Base-by-base conservation (phyloP, 2,888 invertebrate genomes). In the Drosophila siamana region DNA sequence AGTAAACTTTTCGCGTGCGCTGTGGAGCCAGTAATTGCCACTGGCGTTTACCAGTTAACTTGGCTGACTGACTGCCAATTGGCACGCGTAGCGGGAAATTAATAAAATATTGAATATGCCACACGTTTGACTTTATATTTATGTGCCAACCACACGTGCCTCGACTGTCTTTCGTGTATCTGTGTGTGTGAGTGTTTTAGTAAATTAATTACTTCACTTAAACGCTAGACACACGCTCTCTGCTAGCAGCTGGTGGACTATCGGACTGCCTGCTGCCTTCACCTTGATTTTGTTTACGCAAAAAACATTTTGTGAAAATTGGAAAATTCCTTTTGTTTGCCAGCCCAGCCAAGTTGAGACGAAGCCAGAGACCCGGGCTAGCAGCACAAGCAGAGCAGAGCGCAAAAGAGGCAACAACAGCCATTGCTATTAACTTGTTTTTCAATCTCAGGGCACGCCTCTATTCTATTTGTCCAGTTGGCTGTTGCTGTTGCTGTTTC, bases 391-490 rank as follows among this genome's bases (percentile, higher is more conserved):
- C n/a, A 33, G 11, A 57, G 38, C 22, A 22, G n/a, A 43, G 22
- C 30, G 24, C n/a, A n/a, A n/a, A n/a, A n/a, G 8, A 33, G 40
- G 47, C 44, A 55, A 46, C 36, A 64, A 33, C 64, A 72, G 56
- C 36, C 59, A 77, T 65, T 82, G 86, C 88, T 85, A 87, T 87
- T 85, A 87, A 83, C 83, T 83, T 87, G 82, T 85, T 83, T 85
- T 83, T 74, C 83, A 83, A 87, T 83, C 88, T 79, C 69, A 51
- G 60, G 69, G 74, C 82, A 85, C 68, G 79, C 82, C 86, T 73
- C 60, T 63, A 50, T 81, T 72, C 72, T 71, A 85, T 78, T 81
- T 81, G 69, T 65, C 48, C 57, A 59, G 65, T 61, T 78, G 4
- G 61, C 40, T 62, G 60, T 50, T 54, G 13, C 55, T 66, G 64